Evolutionary conservation across 2,888 invertebrate species (phyloP), one percentile per base, ranked within the genome.

Genomic region (Cephonodes hylas): DNA sequence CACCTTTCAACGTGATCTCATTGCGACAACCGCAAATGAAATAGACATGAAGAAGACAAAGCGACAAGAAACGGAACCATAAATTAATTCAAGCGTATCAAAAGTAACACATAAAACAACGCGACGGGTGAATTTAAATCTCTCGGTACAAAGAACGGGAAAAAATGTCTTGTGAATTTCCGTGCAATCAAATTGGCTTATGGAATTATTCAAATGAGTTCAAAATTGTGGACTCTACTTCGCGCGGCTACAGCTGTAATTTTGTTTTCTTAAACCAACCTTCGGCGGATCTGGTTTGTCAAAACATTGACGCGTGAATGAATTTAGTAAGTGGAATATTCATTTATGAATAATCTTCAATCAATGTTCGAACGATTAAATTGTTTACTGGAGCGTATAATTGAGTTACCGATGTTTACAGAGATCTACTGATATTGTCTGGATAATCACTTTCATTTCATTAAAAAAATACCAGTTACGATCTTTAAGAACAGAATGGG

Each of bases 141-240:
- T n/a, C n/a, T n/a, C n/a, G n/a, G n/a, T n/a, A n/a, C n/a, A n/a
- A 42, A 60, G 42, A 48, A 25, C 3, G 15, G 38, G n/a, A 60
- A 31, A 59, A 34, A 46, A 46, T 23, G 7, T 46, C 25, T 60
- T 23, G 23, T 25, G 60, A 48, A 13, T 60, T 57, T 60, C 53
- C 57, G 18, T 60, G 58, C 60, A 60, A 60, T 63, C 63, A 63
- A 63, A 63, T 63, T 63, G 59, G 34, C 34, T 63, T 57, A 63
- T 59, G 42, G 60, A 58, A 58, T 63, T 63, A 63, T 63, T 63
- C 63, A 63, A 60, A 63, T 63, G 42, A 60, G 57, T 38, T 8
- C 45, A 58, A 62, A 58, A 59, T 60, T 25, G 46, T 42, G 27
- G 38, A 45, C 46, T 57, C 57, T 46, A 58, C 60, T 60, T 58